A percentile compares a stretch with the other conserved stretches of the same genome.
Evolutionary conservation across 2,888 invertebrate genomes (phyloP).

Genomic region (Drosophila ustulata): DNA sequence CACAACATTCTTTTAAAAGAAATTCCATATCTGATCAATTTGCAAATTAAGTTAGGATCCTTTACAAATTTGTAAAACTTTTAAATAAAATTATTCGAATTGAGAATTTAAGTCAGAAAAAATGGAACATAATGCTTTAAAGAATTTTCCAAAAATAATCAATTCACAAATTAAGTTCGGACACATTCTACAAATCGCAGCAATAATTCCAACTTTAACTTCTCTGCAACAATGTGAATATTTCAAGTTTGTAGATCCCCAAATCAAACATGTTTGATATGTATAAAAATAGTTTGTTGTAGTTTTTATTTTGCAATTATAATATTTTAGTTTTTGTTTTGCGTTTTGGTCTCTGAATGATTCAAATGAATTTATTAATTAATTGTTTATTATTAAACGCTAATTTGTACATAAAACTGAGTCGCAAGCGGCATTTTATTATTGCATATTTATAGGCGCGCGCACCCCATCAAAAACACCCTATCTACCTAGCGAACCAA

Average conservation of each 20-base stretch:
- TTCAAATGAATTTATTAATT: conserved; percentile 59
- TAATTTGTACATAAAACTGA: conserved; percentile 77
- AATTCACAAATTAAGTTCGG: too few relatives aligned
- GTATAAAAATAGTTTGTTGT: conserved; percentile 54
- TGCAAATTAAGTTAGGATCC: too few relatives aligned
- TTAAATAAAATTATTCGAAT: too few relatives aligned
- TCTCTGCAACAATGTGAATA: too few relatives aligned
- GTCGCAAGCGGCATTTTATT: conserved; percentile 72
- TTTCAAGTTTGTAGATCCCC: background rate
- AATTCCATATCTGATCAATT: too few relatives aligned
- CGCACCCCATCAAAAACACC: background rate
- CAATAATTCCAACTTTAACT: too few relatives aligned
- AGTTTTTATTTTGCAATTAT: conserved; percentile 44
- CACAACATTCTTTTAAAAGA: too few relatives aligned
- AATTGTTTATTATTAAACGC: conserved; percentile 54
- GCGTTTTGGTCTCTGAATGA: conserved; percentile 68
- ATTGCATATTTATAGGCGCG: conserved; percentile 54
- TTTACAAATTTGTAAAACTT: too few relatives aligned
- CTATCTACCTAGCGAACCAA: conserved; percentile 15
- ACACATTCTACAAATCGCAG: too few relatives aligned
- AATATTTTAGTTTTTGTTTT: conserved; percentile 33
- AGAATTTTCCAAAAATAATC: too few relatives aligned
- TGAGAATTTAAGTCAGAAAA: too few relatives aligned
- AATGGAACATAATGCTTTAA: too few relatives aligned
- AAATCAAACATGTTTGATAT: conserved; percentile 18